A percentile compares a stretch with the other conserved stretches of the same genome.
Conservation (phyloP, 2,113 vertebrate species). For the Tauraco erythrolophus region DNA sequence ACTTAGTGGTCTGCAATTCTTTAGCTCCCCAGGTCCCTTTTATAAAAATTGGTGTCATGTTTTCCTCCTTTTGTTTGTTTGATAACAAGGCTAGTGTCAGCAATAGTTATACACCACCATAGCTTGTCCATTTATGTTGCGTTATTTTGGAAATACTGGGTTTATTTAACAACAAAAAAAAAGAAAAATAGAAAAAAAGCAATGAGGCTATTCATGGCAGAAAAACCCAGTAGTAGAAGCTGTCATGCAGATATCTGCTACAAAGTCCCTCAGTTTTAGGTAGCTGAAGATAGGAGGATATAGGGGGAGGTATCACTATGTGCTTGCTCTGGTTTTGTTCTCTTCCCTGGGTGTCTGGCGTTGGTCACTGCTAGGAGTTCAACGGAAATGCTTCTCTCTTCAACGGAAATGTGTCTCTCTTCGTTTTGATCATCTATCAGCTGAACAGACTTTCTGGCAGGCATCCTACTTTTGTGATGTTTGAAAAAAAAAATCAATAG, state of each 20-base stretch:
- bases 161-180: neutral
- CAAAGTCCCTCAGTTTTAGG: neutral
- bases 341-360: neutral
- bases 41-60: neutral
- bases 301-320: neutral
- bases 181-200: neutral
- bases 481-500: neutral
- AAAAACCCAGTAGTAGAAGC: neutral
- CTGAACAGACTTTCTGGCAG: neutral
- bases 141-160: neutral
- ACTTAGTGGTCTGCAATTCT: neutral
- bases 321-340: neutral
- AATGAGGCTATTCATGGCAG: neutral
- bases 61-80: neutral
- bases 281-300: neutral
- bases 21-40: neutral
- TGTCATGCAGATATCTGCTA: neutral
- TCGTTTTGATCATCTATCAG: neutral
- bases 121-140: neutral
- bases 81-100: neutral
- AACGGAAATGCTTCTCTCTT: neutral
- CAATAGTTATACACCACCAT: neutral
- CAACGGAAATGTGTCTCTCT: neutral
- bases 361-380: neutral
- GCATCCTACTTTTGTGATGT: neutral